Evolutionary conservation across 2,797 vertebrate genomes (phyloP).

Genomic region (Amphiprion clarkii): DNA sequence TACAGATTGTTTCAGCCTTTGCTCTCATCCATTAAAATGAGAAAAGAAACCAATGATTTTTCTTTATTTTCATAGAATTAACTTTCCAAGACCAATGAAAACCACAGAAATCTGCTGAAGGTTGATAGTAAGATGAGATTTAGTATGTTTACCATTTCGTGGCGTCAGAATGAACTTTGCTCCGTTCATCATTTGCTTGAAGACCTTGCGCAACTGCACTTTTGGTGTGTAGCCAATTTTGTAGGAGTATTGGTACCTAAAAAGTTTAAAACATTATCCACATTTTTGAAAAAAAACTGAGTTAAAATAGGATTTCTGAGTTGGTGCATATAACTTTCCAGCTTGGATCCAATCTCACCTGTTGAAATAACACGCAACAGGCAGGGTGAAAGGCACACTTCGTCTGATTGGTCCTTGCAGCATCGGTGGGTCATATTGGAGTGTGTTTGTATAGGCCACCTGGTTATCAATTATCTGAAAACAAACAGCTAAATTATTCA

Average conservation of each 20-base stretch:
- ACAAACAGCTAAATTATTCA: background rate
- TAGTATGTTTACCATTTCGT: conserved; percentile 71
- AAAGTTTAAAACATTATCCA: conserved; percentile 7
- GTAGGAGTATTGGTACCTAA: conserved; percentile 82
- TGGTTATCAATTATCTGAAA: conserved; percentile 73
- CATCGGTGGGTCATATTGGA: conserved; percentile 65
- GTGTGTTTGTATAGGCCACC: conserved; percentile 75
- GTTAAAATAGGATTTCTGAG: background rate
- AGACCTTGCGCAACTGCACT: conserved; percentile 53
- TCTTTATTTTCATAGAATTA: no score
- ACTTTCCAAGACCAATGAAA: background rate
- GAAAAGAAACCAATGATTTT: no score
- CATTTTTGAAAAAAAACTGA: background rate
- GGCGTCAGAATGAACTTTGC: conserved; percentile 68
- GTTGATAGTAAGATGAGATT: background rate
- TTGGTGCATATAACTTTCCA: background rate
- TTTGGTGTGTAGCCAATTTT: conserved; percentile 80
- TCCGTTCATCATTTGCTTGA: conserved; percentile 66
- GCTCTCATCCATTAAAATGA: no score
- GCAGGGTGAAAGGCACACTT: conserved; percentile 55
- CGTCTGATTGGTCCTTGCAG: conserved; percentile 66
- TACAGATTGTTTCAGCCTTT: no score
- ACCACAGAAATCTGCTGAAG: background rate
- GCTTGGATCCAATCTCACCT: conserved; percentile 61
- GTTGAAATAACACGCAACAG: conserved; percentile 80